phyloP scores from a whole-genome alignment of 92 coral and sea anemone genomes.

The Palythoa heliodiscus region DNA sequence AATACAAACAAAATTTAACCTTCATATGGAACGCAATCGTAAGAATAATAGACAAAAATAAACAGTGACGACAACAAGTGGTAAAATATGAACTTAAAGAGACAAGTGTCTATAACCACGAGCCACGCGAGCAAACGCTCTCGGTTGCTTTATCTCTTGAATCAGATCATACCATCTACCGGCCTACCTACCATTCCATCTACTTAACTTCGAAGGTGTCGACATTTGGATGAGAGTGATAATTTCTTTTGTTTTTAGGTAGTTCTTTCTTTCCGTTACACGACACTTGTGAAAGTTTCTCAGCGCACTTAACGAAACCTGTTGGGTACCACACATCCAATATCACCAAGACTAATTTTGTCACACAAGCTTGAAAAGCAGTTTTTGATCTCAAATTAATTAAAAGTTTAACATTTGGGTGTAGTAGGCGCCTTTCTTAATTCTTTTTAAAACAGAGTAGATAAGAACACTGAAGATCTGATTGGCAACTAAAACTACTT shows the following conservation, averaged over 20 bases:
- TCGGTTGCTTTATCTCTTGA: not conserved
- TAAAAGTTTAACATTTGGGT: too few species aligned
- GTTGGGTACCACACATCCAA: not conserved
- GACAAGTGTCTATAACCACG: not conserved
- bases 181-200: not conserved
- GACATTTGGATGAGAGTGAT: not conserved
- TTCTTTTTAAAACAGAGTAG: not conserved
- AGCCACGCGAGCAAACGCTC: slow-evolving; percentile 7
- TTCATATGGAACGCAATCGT: not conserved
- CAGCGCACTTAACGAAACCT: too few species aligned
- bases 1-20: not conserved
- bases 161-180: too few species aligned
- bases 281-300: too few species aligned
- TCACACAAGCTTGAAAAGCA: not conserved
- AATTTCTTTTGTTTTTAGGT: too few species aligned
- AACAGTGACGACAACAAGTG: slow-evolving; percentile 3
- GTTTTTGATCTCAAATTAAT: not conserved
- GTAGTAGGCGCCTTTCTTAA: not conserved
- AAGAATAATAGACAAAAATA: not conserved
- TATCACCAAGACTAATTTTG: not conserved
- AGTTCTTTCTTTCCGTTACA: not conserved
- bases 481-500: not conserved
- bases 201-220: not conserved
- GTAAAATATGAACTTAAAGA: slow-evolving; percentile 4
- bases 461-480: not conserved